These are phyloP conservation scores for Bombycilla garrulus DNA, from an alignment of 2,113 vertebrate genomes.

Conservation along the genomic window DNA sequence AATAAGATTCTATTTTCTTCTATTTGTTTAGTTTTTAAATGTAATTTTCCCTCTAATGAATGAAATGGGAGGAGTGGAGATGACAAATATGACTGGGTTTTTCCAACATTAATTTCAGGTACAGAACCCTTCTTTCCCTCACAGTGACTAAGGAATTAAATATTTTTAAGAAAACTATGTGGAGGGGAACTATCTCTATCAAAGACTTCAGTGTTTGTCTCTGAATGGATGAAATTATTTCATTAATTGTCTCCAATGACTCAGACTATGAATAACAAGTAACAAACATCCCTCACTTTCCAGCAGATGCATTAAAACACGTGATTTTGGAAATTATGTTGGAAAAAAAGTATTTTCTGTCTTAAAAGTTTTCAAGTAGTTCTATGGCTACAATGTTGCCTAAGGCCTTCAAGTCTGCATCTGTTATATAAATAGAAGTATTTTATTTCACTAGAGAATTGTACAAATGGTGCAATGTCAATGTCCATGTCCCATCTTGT, in stretches of 20 bases:
- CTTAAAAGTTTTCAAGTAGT: background rate
- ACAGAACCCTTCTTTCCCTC: background rate
- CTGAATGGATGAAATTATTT: background rate
- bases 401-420: background rate
- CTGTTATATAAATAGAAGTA: background rate
- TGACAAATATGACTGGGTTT: background rate
- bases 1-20: background rate
- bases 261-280: background rate
- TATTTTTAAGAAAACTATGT: background rate
- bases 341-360: background rate
- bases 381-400: background rate
- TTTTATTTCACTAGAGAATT: background rate
- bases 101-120: background rate
- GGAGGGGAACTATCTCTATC: background rate
- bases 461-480: background rate
- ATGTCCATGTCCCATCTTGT: background rate
- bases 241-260: background rate
- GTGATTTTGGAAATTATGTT: background rate
- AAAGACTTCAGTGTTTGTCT: background rate
- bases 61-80: background rate
- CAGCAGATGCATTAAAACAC: background rate
- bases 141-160: background rate
- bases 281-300: background rate
- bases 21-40: background rate
- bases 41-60: background rate